A percentile compares a stretch with the other conserved stretches of the same genome.
Conservation (phyloP, 2,797 vertebrate species). For the Chelmon rostratus region DNA sequence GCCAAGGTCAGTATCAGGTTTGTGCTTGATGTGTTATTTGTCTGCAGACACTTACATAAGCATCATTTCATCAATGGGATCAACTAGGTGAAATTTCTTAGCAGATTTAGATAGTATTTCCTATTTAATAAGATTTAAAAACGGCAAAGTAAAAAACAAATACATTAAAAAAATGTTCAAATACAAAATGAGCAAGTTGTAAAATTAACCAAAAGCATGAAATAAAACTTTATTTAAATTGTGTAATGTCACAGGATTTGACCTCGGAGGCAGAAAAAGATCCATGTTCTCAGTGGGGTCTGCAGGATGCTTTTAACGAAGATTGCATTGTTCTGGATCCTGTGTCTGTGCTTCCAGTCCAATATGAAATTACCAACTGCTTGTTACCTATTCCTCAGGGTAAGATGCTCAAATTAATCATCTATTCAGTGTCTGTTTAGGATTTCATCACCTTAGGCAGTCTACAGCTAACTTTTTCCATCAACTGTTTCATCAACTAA, state of each 20-base stretch:
- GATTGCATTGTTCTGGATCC: constrained; percentile 95
- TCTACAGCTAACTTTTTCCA: not conserved
- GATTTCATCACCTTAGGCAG: not conserved
- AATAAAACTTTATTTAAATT: constrained; percentile 9
- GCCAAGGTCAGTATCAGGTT: constrained; percentile 86
- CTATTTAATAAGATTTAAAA: not conserved
- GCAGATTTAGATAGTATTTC: not conserved
- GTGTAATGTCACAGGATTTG: constrained; percentile 79
- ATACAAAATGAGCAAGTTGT: not conserved
- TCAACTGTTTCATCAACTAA: not conserved
- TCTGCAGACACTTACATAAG: constrained; percentile 10
- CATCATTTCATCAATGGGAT: not conserved
- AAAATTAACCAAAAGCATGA: not conserved
- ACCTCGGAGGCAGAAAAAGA: constrained; percentile 88
- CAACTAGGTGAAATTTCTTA: not conserved
- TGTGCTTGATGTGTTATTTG: not conserved
- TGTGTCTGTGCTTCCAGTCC: constrained; percentile 89
- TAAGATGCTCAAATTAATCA: constrained; percentile 63
- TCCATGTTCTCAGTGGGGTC: constrained; percentile 90
- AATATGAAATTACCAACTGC: constrained; percentile 91
- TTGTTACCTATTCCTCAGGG: constrained; percentile 88
- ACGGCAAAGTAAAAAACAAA: too few relatives aligned
- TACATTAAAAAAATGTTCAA: not conserved
- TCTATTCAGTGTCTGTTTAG: constrained; percentile 5
- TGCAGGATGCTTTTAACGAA: constrained; percentile 92